phyloP scores from a whole-genome alignment of 2,888 invertebrate genomes.

The Trachelus iudaicus region DNA sequence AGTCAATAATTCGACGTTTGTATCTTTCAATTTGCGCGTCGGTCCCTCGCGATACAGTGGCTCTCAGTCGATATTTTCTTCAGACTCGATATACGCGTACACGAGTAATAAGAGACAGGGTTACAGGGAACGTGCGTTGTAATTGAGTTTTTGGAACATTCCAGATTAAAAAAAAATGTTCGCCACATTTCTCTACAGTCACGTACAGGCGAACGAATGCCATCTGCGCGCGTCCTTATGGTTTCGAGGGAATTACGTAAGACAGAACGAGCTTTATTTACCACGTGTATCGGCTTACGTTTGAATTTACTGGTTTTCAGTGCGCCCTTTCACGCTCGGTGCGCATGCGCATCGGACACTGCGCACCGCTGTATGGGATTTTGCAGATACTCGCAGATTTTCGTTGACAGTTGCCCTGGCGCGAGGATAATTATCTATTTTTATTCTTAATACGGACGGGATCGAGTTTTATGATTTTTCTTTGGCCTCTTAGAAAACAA shows the following conservation, averaged over 20 bases:
- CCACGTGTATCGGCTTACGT: background rate
- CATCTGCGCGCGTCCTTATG: background rate
- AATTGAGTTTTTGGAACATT: background rate
- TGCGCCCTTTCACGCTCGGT: background rate
- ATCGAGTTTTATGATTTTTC: background rate
- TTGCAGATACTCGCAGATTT: background rate
- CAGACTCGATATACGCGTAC: background rate
- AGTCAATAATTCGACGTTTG: conserved; percentile 18
- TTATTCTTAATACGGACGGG: background rate
- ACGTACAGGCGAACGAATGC: background rate
- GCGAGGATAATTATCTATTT: background rate
- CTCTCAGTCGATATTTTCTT: background rate
- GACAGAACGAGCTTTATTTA: background rate
- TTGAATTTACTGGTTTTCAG: background rate
- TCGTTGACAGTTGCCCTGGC: background rate
- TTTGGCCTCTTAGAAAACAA: background rate
- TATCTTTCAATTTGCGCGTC: background rate
- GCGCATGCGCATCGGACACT: background rate
- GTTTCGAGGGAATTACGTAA: background rate
- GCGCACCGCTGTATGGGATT: background rate
- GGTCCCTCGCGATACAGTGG: background rate
- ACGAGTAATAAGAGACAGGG: background rate
- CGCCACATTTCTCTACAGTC: background rate
- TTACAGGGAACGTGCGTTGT: background rate
- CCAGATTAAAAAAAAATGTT: background rate